A percentile compares a stretch with the other conserved stretches of the same genome.
Evolutionary conservation across 2,113 vertebrate genomes (phyloP).

Genomic region (Gambusia affinis): DNA sequence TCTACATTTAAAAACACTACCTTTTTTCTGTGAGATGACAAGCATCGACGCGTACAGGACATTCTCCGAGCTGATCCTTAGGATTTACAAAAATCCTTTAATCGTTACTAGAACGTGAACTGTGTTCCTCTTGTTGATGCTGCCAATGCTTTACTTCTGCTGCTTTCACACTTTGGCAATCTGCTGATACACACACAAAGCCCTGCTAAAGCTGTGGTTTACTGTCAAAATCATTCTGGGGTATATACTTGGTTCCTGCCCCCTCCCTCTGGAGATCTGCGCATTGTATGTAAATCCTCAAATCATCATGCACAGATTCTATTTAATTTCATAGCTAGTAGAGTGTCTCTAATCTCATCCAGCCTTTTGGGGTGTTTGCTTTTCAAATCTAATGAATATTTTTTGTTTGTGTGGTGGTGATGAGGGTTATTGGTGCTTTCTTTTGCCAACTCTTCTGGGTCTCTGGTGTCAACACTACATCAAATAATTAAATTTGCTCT

Average conservation of each 20-base stretch:
- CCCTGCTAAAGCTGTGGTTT: conserved; percentile 57
- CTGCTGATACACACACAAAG: conserved; percentile 37
- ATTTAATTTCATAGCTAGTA: conserved; percentile 81
- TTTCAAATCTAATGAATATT: conserved; percentile 71
- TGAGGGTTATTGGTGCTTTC: conserved; percentile 45
- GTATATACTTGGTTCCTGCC: conserved; percentile 58
- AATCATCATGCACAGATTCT: conserved; percentile 76
- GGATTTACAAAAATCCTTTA: conserved; percentile 64
- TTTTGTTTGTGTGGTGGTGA: conserved; percentile 35
- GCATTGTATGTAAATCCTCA: conserved; percentile 77
- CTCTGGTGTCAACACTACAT: conserved; percentile 56
- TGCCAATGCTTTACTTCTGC: conserved; percentile 42
- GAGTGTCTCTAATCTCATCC: conserved; percentile 77
- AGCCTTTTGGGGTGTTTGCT: conserved; percentile 72
- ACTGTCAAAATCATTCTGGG: conserved; percentile 68
- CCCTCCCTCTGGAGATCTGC: conserved; percentile 44
- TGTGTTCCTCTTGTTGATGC: conserved; percentile 44
- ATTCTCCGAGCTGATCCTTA: conserved; percentile 43
- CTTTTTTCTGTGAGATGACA: conserved; percentile 23
- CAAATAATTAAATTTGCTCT: conserved; percentile 66
- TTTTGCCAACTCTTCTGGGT: conserved; percentile 65
- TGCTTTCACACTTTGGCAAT: conserved; percentile 30
- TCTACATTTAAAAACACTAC: neutral
- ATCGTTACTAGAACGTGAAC: conserved; percentile 41
- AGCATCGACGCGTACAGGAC: conserved; percentile 21